Conservation (phyloP, 2,113 vertebrate species). For the Scopus umbretta region DNA sequence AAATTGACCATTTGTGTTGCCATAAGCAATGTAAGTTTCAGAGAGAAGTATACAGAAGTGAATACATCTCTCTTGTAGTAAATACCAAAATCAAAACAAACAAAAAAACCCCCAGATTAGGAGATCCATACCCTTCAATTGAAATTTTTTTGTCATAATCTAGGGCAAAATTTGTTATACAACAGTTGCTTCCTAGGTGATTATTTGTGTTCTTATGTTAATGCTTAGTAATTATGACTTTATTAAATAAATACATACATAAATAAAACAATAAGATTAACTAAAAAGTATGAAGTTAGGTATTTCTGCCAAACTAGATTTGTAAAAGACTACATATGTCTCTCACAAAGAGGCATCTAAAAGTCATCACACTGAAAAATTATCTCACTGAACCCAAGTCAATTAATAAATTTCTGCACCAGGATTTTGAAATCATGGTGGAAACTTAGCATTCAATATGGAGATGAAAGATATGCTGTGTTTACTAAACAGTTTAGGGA, state of each 20-base stretch:
- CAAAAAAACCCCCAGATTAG: background rate
- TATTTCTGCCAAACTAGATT: background rate
- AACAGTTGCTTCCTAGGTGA: background rate
- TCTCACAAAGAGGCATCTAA: background rate
- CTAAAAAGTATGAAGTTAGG: background rate
- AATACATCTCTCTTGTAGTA: background rate
- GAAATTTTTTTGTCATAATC: background rate
- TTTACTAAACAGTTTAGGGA: background rate
- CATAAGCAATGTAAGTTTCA: background rate
- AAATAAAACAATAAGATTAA: background rate
- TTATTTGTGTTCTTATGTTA: background rate
- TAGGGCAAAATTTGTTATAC: background rate
- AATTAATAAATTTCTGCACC: background rate
- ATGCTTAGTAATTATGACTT: background rate
- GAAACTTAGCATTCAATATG: background rate
- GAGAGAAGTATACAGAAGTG: background rate
- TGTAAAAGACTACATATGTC: background rate
- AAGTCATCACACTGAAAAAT: background rate
- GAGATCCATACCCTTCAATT: background rate
- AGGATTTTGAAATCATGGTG: background rate
- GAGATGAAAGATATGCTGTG: background rate
- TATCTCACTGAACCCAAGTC: background rate
- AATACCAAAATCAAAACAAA: background rate
- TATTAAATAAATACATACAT: background rate
- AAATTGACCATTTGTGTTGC: background rate